Conservation (phyloP, 2,797 vertebrate species). For the Myotis vivesi region DNA sequence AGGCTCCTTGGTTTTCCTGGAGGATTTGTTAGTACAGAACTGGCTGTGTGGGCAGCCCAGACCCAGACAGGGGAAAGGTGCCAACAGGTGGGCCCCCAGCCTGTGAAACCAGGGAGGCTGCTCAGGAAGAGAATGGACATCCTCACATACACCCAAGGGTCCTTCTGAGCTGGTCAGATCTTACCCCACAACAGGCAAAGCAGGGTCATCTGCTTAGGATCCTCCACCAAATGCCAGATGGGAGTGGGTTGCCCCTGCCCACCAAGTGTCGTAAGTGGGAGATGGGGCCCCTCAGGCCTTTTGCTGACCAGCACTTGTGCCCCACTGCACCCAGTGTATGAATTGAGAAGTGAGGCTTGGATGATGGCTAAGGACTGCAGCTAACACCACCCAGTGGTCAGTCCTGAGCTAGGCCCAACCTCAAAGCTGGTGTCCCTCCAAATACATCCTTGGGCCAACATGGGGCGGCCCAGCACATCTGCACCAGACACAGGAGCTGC, state of each 20-base stretch:
- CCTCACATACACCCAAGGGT: background rate
- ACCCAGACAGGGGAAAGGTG: no score
- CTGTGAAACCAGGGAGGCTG: no score
- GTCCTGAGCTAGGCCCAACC: background rate
- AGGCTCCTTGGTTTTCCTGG: background rate
- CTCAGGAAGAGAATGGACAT: background rate
- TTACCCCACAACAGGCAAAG: background rate
- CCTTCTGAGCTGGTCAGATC: background rate
- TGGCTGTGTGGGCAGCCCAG: background rate
- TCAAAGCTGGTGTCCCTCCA: background rate
- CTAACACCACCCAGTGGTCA: background rate
- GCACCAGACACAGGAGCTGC: background rate
- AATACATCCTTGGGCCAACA: background rate
- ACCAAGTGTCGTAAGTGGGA: no score
- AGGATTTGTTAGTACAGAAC: background rate
- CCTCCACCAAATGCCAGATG: rapidly evolving
- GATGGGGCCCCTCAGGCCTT: background rate
- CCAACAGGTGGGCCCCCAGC: background rate
- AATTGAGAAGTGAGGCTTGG: background rate
- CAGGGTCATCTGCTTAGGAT: background rate
- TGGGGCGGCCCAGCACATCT: background rate
- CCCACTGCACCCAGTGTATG: no score
- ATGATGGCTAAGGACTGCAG: background rate
- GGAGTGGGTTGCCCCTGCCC: background rate
- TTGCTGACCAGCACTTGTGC: background rate